phyloP scores from a whole-genome alignment of 2,888 invertebrate species.

The Ferdinandea cuprea region DNA sequence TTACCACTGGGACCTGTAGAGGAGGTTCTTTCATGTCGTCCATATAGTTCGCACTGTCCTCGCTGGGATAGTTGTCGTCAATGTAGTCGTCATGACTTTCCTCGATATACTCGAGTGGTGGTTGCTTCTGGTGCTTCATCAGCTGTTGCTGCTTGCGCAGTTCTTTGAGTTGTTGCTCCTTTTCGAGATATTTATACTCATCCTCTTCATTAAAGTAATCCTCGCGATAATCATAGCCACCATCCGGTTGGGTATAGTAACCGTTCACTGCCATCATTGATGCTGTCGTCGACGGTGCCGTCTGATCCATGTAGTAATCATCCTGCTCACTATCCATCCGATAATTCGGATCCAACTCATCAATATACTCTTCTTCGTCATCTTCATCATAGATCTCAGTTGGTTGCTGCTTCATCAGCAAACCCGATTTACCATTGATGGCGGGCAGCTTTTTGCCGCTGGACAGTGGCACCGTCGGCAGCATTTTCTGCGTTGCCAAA shows the following conservation, averaged over 20 bases:
- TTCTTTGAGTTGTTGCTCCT: slow-evolving; percentile 77
- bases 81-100: slow-evolving; percentile 79
- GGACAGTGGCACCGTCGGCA: slow-evolving; percentile 80
- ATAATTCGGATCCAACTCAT: slow-evolving; percentile 77
- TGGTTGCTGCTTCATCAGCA: slow-evolving; percentile 81
- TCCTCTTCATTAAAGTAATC: slow-evolving; percentile 83
- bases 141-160: slow-evolving; percentile 72
- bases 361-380: slow-evolving; percentile 75
- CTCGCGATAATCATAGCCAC: slow-evolving; percentile 82
- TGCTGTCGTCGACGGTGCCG: slow-evolving; percentile 76
- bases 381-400: slow-evolving; percentile 81
- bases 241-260: slow-evolving; percentile 78
- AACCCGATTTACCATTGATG: slow-evolving; percentile 80
- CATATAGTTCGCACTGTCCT: slow-evolving; percentile 81
- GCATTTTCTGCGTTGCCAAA: slow-evolving; percentile 74
- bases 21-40: slow-evolving; percentile 74
- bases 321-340: slow-evolving; percentile 81
- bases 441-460: slow-evolving; percentile 82
- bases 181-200: slow-evolving; percentile 82
- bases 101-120: slow-evolving; percentile 78
- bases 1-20: slow-evolving; percentile 58
- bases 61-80: slow-evolving; percentile 80
- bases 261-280: slow-evolving; percentile 75
- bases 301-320: slow-evolving; percentile 80
- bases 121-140: slow-evolving; percentile 74